Evolutionary conservation across 2,888 invertebrate species (phyloP).

Genomic region (Cremastinae sp.): DNA sequence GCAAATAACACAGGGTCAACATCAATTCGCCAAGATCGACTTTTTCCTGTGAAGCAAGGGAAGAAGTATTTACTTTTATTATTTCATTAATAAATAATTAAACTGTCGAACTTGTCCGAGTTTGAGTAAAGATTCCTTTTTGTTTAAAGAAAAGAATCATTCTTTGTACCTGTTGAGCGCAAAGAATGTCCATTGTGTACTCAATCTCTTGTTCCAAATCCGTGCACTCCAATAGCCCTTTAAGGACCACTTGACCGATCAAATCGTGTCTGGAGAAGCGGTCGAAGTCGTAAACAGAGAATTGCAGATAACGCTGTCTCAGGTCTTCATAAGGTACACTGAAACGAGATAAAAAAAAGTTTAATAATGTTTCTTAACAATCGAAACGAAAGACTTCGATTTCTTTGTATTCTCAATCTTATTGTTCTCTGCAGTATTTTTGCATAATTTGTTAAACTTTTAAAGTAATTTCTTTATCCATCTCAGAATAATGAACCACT

Average conservation of each 20-base stretch:
- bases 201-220: constrained; percentile 91
- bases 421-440: not conserved
- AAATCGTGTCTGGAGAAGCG: constrained; percentile 93
- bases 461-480: too few relatives aligned
- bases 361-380: not conserved
- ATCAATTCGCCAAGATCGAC: constrained; percentile 95
- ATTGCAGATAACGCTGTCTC: constrained; percentile 88
- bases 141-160: not conserved
- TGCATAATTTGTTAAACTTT: too few relatives aligned
- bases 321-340: constrained; percentile 90
- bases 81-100: constrained; percentile 24
- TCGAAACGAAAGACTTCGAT: too few relatives aligned
- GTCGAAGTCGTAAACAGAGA: constrained; percentile 94
- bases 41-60: constrained; percentile 87
- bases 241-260: constrained; percentile 91
- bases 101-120: not conserved
- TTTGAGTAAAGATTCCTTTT: not conserved
- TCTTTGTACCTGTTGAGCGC: constrained; percentile 85
- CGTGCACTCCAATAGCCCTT: constrained; percentile 88
- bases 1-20: constrained; percentile 94
- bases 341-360: constrained; percentile 66
- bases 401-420: not conserved
- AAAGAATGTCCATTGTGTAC: constrained; percentile 92
- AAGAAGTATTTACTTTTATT: too few relatives aligned
- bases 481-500: too few relatives aligned